Base-by-base conservation (phyloP, 2,888 invertebrate species). In the Ochlodes sylvanus region DNA sequence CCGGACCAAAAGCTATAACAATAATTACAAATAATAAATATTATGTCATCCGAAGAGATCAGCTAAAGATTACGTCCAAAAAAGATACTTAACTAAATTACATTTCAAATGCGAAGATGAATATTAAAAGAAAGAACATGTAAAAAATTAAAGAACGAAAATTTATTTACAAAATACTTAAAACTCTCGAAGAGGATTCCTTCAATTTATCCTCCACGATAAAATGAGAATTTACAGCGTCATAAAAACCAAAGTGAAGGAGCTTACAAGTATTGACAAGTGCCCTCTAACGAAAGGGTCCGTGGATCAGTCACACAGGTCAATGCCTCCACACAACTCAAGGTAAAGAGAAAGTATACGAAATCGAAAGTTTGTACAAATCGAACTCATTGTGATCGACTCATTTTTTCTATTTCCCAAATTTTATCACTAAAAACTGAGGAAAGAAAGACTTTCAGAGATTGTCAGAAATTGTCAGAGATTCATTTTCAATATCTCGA, bases 331-430 rank as follows among this genome's bases (percentile, higher is more conserved):
- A 63, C 69, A 68, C 68, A 63, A 77, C 78, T 75, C 86, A 84
- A 85, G 83, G 84, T 81, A 79, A 77, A 85, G 88, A 84, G 89
- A 90, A 90, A 89, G 89, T 79, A 73, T 66, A 81, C 77, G 70
- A 77, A 81, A 80, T 83, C 80, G 88, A 89, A 89, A 89, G 88
- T 88, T 47, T 32, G n/a, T 44, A 34, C 55, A 15, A 67, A 61
- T 67, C 60, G 19, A 66, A 55, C 15, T 21, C 32, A 62, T 68
- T 42, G 17, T 61, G 14, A 60, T 34, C n/a, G 55, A 34, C 17
- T 27, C n/a, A 3, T 41, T 54, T 68, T 44, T 62, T 52, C 19
- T 47, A 34, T 50, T 62, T 62, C 38, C 10, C 47, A 14, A 14
- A 4, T 32, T 58, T 56, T 47, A 38, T 41, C 41, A n/a, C 34